These are phyloP conservation scores for Petrocephalus sullivani DNA, from an alignment of 2,797 vertebrate species.

Conservation along the genomic window DNA sequence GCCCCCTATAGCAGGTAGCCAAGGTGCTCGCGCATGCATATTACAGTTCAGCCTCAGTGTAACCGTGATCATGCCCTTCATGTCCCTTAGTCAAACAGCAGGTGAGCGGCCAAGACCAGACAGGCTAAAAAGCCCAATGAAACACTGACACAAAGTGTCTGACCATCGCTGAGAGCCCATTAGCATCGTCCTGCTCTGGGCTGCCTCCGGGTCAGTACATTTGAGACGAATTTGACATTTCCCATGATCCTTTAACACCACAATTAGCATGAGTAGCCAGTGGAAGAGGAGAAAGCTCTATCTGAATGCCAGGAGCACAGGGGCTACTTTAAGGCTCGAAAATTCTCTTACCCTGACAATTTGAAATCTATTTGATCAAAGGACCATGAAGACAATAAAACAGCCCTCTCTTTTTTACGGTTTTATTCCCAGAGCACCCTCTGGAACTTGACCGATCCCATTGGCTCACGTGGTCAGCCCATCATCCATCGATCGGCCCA, in stretches of 20 bases:
- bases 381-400: neutral
- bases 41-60: neutral
- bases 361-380: constrained; percentile 1
- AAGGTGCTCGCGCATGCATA: neutral
- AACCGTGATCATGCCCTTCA: neutral
- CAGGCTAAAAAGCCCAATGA: neutral
- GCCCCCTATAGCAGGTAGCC: no score
- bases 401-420: constrained; percentile 3
- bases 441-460: constrained; percentile 18
- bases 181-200: neutral
- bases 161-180: neutral
- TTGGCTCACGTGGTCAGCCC: neutral
- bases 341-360: neutral
- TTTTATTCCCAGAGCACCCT: neutral
- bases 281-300: neutral
- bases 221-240: neutral
- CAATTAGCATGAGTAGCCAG: neutral
- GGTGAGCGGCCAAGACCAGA: neutral
- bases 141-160: neutral
- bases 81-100: neutral
- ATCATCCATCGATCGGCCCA: neutral
- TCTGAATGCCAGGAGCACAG: neutral
- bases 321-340: neutral
- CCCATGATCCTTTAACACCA: neutral
- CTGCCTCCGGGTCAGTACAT: neutral